Conservation (phyloP, 92 coral and sea anemone species). For the Siderastrea radians region DNA sequence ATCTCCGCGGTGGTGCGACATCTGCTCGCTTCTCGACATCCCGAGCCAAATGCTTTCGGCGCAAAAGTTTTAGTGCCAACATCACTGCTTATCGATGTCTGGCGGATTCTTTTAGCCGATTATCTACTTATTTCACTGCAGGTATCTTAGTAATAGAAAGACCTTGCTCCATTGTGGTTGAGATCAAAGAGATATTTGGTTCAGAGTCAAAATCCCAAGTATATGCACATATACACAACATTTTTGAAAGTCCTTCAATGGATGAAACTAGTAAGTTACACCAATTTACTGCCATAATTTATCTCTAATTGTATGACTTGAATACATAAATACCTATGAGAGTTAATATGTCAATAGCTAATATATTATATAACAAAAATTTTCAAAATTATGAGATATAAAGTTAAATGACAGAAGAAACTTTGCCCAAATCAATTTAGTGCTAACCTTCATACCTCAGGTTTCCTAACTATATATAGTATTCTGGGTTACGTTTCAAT, state of each 20-base stretch:
- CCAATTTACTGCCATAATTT: not conserved
- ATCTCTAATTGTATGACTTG: no score
- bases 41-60: not conserved
- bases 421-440: no score
- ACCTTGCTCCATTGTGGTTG: slow-evolving; percentile 68
- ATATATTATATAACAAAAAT: no score
- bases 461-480: no score
- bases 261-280: slow-evolving; percentile 19
- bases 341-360: no score
- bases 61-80: not conserved
- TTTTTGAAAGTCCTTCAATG: slow-evolving; percentile 8
- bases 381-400: no score
- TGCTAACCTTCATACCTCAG: no score
- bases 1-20: not conserved
- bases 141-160: slow-evolving; percentile 64
- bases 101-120: not conserved
- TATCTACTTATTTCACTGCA: not conserved
- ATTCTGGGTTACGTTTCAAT: no score
- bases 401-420: no score
- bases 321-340: not conserved
- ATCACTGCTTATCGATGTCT: not conserved
- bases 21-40: not conserved
- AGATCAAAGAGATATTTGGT: slow-evolving; percentile 63
- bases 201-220: slow-evolving; percentile 67
- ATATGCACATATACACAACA: slow-evolving; percentile 58